Base-by-base conservation (phyloP, 2,888 invertebrate species). In the Caenorhabditis wallacei region DNA sequence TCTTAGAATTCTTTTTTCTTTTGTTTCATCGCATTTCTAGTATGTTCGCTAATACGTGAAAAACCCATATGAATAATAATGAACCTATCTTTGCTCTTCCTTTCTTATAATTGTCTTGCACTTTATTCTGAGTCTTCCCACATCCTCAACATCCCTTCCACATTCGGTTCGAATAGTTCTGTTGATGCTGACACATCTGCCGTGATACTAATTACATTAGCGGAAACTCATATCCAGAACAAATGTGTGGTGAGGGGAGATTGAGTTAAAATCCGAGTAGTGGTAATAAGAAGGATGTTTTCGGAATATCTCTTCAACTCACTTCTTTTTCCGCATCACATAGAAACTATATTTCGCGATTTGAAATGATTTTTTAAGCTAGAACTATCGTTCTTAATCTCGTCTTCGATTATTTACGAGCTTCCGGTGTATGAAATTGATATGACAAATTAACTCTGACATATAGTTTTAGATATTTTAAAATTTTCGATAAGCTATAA, bases 221-320 rank as follows among this genome's bases (percentile, higher is more conserved):
- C 53, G 78, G 69, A 69, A 69, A 63, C 78, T 69, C 61, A 69
- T 78, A 69, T 78, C 53, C 63, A 78, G 69, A 69, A 78, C 61
- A 69, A 69, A 54, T 59, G 35, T 40, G 59, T 24, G 18, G n/a
- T n/a, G 16, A 26, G 16, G 43, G 48, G 56, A 46, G 64, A 64
- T 64, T 74, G 74, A 74, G 74, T 64, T 66, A 64, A 22, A 66
- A 43, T 74, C 53, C 30, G n/a, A 66, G 35, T n/a, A n/a, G n/a
- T 66, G 54, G 30, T 61, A 51, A 53, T 26, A 53, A 61, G 35
- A 63, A 37, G 43, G 63, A 63, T 74, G 63, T 64, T 74, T 75
- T 66, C 75, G 2, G 30, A 30, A 7, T 8, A 7, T 26, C 3
- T 43, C 26, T 16, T 43, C 35, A 18, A 11, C 40, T 40, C 40